These are phyloP conservation scores for Dynastes grantii DNA, from an alignment of 2,888 invertebrate genomes.

Conservation along the genomic window DNA sequence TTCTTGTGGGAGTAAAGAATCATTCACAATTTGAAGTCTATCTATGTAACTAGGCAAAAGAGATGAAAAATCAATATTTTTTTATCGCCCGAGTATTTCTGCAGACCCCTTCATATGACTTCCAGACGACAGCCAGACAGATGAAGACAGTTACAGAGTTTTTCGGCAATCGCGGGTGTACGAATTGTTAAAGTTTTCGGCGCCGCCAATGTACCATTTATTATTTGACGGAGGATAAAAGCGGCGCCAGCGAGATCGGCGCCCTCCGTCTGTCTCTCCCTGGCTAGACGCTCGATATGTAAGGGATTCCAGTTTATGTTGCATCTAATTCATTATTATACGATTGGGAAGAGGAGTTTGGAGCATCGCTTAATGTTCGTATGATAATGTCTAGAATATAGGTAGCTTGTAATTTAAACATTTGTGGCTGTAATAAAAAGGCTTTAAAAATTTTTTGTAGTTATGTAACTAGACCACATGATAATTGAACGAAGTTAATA, in stretches of 20 bases:
- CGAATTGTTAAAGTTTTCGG: conserved; percentile 55
- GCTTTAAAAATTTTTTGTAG: too few relatives aligned
- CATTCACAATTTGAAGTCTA: background rate
- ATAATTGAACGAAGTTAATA: too few relatives aligned
- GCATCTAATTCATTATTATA: conserved; percentile 32
- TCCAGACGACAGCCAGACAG: conserved; percentile 1
- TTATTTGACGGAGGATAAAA: conserved; percentile 54
- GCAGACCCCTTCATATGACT: background rate
- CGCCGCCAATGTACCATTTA: conserved; percentile 58
- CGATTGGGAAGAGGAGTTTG: background rate
- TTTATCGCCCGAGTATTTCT: background rate
- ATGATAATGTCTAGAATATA: background rate
- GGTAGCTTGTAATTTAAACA: too few relatives aligned
- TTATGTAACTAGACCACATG: too few relatives aligned
- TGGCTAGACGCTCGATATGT: conserved; percentile 53
- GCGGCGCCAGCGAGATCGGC: conserved; percentile 56
- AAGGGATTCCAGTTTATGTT: conserved; percentile 51
- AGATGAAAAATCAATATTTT: conserved; percentile 1
- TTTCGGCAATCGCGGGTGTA: background rate
- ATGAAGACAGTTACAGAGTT: background rate
- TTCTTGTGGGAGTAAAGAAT: too few relatives aligned
- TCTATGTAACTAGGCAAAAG: background rate
- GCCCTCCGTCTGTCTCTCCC: conserved; percentile 53
- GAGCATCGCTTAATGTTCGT: background rate
- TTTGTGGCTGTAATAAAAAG: too few relatives aligned